phyloP scores from a whole-genome alignment of 2,888 invertebrate species.

The Cephus rjabovi region DNA sequence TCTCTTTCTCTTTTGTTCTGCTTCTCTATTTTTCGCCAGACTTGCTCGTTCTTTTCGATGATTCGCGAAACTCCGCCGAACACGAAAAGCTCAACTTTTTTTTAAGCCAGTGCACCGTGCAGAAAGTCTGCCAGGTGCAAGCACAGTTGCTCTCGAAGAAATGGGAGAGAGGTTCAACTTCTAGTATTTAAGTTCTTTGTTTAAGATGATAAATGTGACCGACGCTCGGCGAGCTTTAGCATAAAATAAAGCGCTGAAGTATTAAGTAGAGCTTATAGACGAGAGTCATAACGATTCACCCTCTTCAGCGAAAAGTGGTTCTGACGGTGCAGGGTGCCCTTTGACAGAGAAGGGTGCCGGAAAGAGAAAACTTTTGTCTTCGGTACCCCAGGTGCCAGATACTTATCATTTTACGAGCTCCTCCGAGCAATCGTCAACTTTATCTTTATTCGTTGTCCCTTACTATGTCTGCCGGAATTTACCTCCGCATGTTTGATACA shows the following conservation, averaged over 20 bases:
- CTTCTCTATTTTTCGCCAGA: neutral
- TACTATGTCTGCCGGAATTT: neutral
- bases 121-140: neutral
- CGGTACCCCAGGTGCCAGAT: slow-evolving; percentile 38
- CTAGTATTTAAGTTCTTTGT: slow-evolving; percentile 36
- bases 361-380: slow-evolving; percentile 42
- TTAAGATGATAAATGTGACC: slow-evolving; percentile 46
- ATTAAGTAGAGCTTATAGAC: slow-evolving; percentile 52
- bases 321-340: slow-evolving; percentile 7
- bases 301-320: slow-evolving; percentile 50
- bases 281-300: slow-evolving; percentile 56
- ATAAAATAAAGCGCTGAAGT: slow-evolving; percentile 52
- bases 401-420: slow-evolving; percentile 20
- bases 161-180: slow-evolving; percentile 15
- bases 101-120: neutral
- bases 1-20: neutral
- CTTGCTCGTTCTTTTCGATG: neutral
- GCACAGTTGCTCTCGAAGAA: neutral
- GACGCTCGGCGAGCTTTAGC: slow-evolving; percentile 37
- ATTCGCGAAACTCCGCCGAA: slow-evolving; percentile 10
- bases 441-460: neutral
- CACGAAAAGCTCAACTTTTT: slow-evolving; percentile 14
- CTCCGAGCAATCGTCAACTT: neutral
- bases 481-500: neutral
- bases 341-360: neutral